phyloP scores from a whole-genome alignment of 2,888 invertebrate genomes.

The Spodoptera littoralis region DNA sequence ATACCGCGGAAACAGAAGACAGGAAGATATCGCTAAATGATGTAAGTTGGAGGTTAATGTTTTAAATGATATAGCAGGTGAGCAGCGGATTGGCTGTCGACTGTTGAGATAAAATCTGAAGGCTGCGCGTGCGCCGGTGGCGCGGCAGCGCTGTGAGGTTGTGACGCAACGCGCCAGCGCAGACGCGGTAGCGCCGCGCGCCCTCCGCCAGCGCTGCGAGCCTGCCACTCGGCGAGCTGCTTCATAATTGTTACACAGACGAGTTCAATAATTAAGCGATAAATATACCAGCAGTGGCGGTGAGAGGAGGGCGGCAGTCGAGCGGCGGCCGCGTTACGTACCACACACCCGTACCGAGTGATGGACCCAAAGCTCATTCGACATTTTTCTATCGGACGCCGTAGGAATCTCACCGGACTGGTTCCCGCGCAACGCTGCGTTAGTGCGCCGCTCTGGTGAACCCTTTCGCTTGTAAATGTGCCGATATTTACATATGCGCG shows the following conservation, averaged over 20 bases:
- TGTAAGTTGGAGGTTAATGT: constrained; percentile 81
- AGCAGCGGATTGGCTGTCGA: constrained; percentile 71
- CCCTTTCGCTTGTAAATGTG: constrained; percentile 89
- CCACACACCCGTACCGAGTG: constrained; percentile 82
- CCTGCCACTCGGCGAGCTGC: constrained; percentile 73
- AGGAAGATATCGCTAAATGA: constrained; percentile 76
- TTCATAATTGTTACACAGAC: constrained; percentile 86
- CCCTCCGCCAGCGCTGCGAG: constrained; percentile 73
- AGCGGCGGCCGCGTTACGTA: constrained; percentile 84
- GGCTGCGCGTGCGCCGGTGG: constrained; percentile 70
- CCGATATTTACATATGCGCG: constrained; percentile 89
- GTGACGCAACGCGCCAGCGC: constrained; percentile 81
- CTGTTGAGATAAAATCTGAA: constrained; percentile 80
- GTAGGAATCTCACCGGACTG: constrained; percentile 91
- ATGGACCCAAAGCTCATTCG: constrained; percentile 84
- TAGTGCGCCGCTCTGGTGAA: constrained; percentile 89
- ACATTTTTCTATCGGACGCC: constrained; percentile 90
- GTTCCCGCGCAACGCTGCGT: constrained; percentile 89
- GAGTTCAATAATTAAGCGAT: constrained; percentile 88
- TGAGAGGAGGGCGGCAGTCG: constrained; percentile 87
- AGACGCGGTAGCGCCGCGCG: constrained; percentile 84
- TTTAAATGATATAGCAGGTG: constrained; percentile 77
- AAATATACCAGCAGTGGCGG: constrained; percentile 85
- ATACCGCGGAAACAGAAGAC: constrained; percentile 76
- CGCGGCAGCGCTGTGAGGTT: constrained; percentile 56